phyloP scores from a whole-genome alignment of 1,140 invertebrate genomes.

The Leptinotarsa undecemlineata region DNA sequence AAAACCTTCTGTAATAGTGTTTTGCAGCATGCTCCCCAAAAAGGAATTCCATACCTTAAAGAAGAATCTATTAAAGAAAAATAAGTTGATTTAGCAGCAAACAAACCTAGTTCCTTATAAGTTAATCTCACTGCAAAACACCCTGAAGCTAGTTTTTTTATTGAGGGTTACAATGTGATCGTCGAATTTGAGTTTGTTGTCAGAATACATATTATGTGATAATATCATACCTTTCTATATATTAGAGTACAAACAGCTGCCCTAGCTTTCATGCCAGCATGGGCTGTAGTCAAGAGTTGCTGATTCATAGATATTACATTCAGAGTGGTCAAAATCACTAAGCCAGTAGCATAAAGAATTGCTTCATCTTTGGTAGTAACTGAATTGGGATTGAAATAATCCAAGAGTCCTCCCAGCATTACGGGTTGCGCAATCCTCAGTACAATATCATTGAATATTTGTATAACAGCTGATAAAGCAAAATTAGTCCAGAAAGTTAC shows the following conservation, averaged over 20 bases:
- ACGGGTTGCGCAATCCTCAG: slow-evolving; percentile 56
- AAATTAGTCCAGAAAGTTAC: slow-evolving; percentile 55
- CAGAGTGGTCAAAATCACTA: slow-evolving; percentile 59
- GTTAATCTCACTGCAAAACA: no score
- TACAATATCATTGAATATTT: slow-evolving; percentile 43
- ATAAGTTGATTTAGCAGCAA: no score
- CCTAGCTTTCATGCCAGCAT: slow-evolving; percentile 63
- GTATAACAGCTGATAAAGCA: slow-evolving; percentile 40
- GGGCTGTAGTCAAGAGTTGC: slow-evolving; percentile 62
- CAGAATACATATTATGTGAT: not conserved
- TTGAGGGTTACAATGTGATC: no score
- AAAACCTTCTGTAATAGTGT: no score
- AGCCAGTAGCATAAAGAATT: slow-evolving; percentile 61
- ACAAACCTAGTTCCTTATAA: no score
- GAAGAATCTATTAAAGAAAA: no score
- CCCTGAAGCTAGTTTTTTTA: no score
- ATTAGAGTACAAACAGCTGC: slow-evolving; percentile 67
- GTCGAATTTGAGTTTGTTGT: no score
- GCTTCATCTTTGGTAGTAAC: slow-evolving; percentile 55
- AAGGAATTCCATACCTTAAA: no score
- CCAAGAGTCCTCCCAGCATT: slow-evolving; percentile 59
- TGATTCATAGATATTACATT: slow-evolving; percentile 63
- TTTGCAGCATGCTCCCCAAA: no score
- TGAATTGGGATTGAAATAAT: slow-evolving; percentile 58
- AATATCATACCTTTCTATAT: slow-evolving; percentile 62